phyloP scores from a whole-genome alignment of 2,797 vertebrate species.

The Pseudochirops corinnae region DNA sequence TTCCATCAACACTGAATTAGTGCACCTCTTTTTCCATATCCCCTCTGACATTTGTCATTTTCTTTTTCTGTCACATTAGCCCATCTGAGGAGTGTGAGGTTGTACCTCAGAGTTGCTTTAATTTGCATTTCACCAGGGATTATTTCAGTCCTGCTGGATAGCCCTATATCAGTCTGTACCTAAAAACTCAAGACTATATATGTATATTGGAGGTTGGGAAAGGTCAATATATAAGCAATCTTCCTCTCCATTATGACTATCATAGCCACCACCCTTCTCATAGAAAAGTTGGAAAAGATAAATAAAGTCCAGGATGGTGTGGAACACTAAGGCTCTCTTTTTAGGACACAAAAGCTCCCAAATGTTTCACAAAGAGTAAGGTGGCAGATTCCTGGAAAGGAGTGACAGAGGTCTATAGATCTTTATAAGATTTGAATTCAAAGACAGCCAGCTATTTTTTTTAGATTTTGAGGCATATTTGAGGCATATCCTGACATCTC shows the following conservation, averaged over 20 bases:
- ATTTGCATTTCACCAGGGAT: background rate
- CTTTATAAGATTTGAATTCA: conserved; percentile 7
- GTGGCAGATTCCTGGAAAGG: background rate
- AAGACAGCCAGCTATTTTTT: conserved; percentile 14
- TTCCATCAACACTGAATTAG: background rate
- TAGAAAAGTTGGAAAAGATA: background rate
- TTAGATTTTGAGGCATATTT: conserved; percentile 57
- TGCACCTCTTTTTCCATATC: background rate
- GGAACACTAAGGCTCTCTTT: background rate
- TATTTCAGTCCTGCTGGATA: background rate
- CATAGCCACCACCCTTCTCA: background rate
- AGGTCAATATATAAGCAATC: background rate
- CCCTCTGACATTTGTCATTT: background rate
- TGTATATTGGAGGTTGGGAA: background rate
- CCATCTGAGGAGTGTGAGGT: background rate
- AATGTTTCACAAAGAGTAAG: background rate
- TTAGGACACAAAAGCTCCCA: background rate
- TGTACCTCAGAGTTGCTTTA: background rate
- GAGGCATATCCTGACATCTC: conserved; percentile 49
- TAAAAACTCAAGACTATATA: background rate
- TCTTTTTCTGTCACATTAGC: background rate
- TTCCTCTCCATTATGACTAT: background rate
- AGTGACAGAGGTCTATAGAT: background rate
- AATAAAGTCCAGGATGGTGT: background rate
- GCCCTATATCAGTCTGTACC: background rate